Base-by-base conservation (phyloP, 53 echinoderm and acorn worm genomes). In the Luidia sarsii region DNA sequence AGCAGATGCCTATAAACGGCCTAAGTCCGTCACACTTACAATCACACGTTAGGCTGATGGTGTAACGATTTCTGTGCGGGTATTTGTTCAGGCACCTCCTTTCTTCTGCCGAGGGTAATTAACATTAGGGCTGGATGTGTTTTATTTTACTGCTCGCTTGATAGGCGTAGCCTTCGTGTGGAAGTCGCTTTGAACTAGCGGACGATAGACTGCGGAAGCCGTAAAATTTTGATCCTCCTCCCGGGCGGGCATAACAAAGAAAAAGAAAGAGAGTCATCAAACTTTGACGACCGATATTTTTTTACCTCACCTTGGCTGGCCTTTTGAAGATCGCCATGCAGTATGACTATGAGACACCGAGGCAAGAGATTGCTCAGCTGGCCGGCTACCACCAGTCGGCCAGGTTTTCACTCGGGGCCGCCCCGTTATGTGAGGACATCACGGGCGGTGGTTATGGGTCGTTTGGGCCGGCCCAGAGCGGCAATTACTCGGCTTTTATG, bases 401-500 rank as follows among this genome's bases (percentile, higher is more conserved):
- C n/a, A n/a, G n/a, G n/a, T n/a, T n/a, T n/a, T n/a, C n/a, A n/a
- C n/a, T n/a, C n/a, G n/a, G n/a, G n/a, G n/a, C n/a, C n/a, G n/a
- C 60, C 21, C 61, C 77, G 13, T 45, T 61, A 46, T 77, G 30
- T 38, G 77, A 77, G 45, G 48, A 48, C 62, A 77, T 77, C 43
- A 77, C 77, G 24, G 56, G 37, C 41, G 57, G 68, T 50, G 53
- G 57, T 55, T 68, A 82, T 38, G 53, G 66, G 66, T 52, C 81
- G 39, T 72, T 87, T 72, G 27, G 87, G 33, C 84, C 35, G 41
- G 52, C 64, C 37, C 83, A 84, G 39, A 75, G 82, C 48, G 90
- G 90, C 50, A 90, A 90, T 89, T 94, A 81, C 60, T 71, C 88
- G 57, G 65, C 85, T 71, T 90, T 94, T 85, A 93, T 93, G 93